A percentile compares a stretch with the other conserved stretches of the same genome.
Evolutionary conservation across 2,888 invertebrate genomes (phyloP).

Genomic region (Desoria tigrina): DNA sequence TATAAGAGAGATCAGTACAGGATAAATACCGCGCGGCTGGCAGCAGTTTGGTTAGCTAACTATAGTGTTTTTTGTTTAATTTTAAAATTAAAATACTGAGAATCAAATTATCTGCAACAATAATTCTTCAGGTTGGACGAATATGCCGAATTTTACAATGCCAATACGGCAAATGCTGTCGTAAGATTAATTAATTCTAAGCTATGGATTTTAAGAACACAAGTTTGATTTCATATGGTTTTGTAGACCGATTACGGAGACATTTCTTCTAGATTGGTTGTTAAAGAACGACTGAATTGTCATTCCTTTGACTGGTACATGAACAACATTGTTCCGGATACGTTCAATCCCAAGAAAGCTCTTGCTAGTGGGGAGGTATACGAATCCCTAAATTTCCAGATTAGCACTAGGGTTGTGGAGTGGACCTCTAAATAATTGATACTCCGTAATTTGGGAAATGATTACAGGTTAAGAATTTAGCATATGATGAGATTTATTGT

Average conservation of each 20-base stretch:
- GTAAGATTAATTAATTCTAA: too few species aligned
- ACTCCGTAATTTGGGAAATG: too few species aligned
- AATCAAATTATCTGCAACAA: too few species aligned
- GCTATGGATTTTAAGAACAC: too few species aligned
- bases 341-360: slow-evolving; percentile 63
- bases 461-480: slow-evolving; percentile 22
- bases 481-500: slow-evolving; percentile 15
- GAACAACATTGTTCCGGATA: slow-evolving; percentile 64
- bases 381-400: too few species aligned
- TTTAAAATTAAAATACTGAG: too few species aligned
- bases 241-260: slow-evolving; percentile 64
- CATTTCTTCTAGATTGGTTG: slow-evolving; percentile 59
- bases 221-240: not conserved
- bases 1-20: slow-evolving; percentile 56
- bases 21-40: slow-evolving; percentile 64
- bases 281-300: slow-evolving; percentile 61
- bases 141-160: slow-evolving; percentile 59
- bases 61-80: too few species aligned
- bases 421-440: too few species aligned
- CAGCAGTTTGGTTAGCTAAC: slow-evolving; percentile 65
- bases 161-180: too few species aligned
- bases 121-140: too few species aligned
- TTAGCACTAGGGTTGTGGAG: too few species aligned
- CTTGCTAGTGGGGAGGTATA: slow-evolving; percentile 64
- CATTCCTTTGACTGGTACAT: slow-evolving; percentile 65